Evolutionary conservation across 2,797 vertebrate genomes (phyloP), one percentile per base, ranked within the genome.

Genomic region (Pseudomugil gertrudae): DNA sequence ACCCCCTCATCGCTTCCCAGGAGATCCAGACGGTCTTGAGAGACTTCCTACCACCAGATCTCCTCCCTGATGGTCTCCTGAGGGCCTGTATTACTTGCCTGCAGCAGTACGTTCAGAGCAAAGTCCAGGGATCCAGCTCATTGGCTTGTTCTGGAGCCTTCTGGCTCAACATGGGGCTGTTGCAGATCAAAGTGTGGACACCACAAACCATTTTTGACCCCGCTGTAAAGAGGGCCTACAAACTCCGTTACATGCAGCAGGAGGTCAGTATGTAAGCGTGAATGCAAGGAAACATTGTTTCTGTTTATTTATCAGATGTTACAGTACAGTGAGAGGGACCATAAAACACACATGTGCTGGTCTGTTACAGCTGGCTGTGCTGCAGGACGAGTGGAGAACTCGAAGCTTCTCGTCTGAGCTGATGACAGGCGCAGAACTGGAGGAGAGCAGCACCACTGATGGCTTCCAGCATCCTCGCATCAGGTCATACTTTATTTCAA

Each of bases 131-230:
- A 27, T 52, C 78, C 6, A 77, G 94, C 63, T 91, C 94, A 32
- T 60, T 91, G 74, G 92, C 89, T 45, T 92, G 66, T n/a, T 92
- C 95, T 1, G 98, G 96, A 24, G 94, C 94, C 29, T 95, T 98
- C 84, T 99, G 98, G 98, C 96, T 98, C 69, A 94, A 92, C 82
- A 94, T 99, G 86, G 97, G 97, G 69, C 92, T 99, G 78, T 78
- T 97, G 66, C 97, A 98, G 89, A 94, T 99, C 79, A 95, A 95
- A 80, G 82, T 96, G 17, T 99, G 98, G 98, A 94, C 95, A 21
- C 98, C 98, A 0, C 96, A 97, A 85, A 95, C 95, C 9, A 93
- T 93, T 68, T 99, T 98, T 74, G 98, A 99, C 87, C 97, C 98
- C 0, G 96, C 97, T 3, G 90, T 96, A 75, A 99, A 98, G 90